Conservation (phyloP, 2,888 invertebrate species). For the Epinotia nisella region DNA sequence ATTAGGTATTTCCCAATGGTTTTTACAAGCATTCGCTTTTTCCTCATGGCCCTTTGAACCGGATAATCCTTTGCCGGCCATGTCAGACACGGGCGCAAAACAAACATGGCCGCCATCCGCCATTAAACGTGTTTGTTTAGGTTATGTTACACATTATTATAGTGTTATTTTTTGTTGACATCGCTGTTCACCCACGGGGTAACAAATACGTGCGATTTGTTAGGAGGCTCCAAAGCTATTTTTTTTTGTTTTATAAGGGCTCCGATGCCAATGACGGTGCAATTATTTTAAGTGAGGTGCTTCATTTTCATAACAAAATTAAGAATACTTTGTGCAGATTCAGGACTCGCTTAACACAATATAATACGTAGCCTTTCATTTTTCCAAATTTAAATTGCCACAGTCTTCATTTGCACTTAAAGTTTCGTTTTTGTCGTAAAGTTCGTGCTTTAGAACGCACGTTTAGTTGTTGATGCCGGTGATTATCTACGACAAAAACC, state of each 20-base stretch:
- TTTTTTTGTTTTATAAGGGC: conserved; percentile 38
- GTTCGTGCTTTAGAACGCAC: neutral
- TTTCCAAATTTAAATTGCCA: neutral
- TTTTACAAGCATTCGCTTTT: conserved; percentile 20
- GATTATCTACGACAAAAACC: neutral
- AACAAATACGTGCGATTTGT: conserved; percentile 41
- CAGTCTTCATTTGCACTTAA: no score
- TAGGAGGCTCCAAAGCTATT: conserved; percentile 23
- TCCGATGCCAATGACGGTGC: conserved; percentile 10
- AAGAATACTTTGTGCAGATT: neutral
- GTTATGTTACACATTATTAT: conserved; percentile 74
- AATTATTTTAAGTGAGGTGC: conserved; percentile 23
- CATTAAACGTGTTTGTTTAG: conserved; percentile 77
- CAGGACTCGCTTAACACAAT: neutral
- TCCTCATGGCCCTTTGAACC: conserved; percentile 50
- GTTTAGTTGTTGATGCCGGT: neutral
- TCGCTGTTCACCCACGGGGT: conserved; percentile 40
- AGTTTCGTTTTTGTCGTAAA: no score
- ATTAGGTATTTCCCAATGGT: conserved; percentile 1
- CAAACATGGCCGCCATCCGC: conserved; percentile 66
- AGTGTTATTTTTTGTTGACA: conserved; percentile 62
- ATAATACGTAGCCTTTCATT: neutral
- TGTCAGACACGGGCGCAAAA: conserved; percentile 75
- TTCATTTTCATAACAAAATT: conserved; percentile 3
- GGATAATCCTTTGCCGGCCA: conserved; percentile 72